These are phyloP conservation scores for Hemibagrus wyckioides DNA, from an alignment of 2,113 vertebrate species.

Conservation along the genomic window DNA sequence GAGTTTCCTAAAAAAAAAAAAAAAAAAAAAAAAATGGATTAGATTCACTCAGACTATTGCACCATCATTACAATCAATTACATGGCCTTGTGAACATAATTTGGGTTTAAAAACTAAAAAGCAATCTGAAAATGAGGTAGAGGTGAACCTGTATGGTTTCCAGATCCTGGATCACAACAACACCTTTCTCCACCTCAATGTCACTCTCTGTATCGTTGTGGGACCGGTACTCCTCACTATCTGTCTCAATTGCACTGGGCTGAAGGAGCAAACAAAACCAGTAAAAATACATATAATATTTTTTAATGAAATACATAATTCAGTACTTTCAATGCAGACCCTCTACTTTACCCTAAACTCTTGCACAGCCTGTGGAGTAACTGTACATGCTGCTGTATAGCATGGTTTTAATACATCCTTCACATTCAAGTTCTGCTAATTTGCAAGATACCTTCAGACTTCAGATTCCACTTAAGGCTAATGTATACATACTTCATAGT, in stretches of 20 bases:
- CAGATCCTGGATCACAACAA: conserved; percentile 63
- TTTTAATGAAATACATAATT: neutral
- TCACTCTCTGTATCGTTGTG: conserved; percentile 78
- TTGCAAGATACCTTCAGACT: neutral
- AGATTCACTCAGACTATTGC: neutral
- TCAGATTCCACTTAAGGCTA: neutral
- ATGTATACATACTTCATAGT: conserved; percentile 60
- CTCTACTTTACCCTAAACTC: neutral
- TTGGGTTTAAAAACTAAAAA: neutral
- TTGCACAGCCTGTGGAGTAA: neutral
- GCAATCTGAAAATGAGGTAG: neutral
- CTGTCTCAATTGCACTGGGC: conserved; percentile 68
- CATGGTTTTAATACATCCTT: neutral
- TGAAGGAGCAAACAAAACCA: conserved; percentile 49
- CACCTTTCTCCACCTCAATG: conserved; percentile 68
- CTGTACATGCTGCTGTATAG: neutral
- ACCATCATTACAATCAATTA: neutral
- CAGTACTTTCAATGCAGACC: neutral
- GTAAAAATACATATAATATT: no score
- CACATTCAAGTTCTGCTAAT: neutral
- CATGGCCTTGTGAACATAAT: neutral
- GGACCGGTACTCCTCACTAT: conserved; percentile 77
- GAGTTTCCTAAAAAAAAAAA: neutral
- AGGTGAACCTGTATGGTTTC: conserved; percentile 47
- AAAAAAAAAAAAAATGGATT: neutral